These are phyloP conservation scores for Dasyprocta punctata DNA, from an alignment of 2,113 vertebrate species.

Conservation along the genomic window DNA sequence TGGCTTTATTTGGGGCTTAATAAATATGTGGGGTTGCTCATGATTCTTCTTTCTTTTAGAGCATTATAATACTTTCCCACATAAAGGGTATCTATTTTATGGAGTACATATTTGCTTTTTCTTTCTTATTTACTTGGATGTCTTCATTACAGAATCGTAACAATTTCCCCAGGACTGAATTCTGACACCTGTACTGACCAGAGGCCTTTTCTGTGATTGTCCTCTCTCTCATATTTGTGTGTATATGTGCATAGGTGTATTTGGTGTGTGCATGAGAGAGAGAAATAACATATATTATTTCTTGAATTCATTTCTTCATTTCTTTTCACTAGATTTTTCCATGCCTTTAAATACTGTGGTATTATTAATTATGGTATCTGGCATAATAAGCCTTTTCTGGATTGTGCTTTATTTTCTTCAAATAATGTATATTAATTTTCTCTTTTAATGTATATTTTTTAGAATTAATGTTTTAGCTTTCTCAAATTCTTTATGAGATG, in stretches of 20 bases:
- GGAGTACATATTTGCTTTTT: background rate
- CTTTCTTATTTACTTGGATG: background rate
- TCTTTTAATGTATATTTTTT: background rate
- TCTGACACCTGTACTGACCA: background rate
- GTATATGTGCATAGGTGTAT: background rate
- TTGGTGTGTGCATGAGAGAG: background rate
- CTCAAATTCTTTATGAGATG: no score
- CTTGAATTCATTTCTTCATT: background rate
- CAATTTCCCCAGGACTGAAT: background rate
- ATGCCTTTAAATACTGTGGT: background rate
- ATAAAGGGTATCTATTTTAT: background rate
- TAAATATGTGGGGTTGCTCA: background rate
- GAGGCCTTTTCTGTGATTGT: background rate
- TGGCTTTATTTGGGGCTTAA: background rate
- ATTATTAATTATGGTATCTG: constrained; percentile 41
- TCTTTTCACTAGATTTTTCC: background rate
- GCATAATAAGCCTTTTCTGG: background rate
- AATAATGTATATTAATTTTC: background rate
- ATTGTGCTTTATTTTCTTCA: constrained; percentile 48
- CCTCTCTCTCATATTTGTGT: background rate
- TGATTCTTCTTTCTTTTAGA: background rate
- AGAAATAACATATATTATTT: background rate
- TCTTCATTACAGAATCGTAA: background rate
- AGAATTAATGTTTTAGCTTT: background rate
- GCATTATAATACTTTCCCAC: background rate